A percentile compares a stretch with the other conserved stretches of the same genome.
phyloP scores from a whole-genome alignment of 2,113 vertebrate species.

The Myotis yumanensis region DNA sequence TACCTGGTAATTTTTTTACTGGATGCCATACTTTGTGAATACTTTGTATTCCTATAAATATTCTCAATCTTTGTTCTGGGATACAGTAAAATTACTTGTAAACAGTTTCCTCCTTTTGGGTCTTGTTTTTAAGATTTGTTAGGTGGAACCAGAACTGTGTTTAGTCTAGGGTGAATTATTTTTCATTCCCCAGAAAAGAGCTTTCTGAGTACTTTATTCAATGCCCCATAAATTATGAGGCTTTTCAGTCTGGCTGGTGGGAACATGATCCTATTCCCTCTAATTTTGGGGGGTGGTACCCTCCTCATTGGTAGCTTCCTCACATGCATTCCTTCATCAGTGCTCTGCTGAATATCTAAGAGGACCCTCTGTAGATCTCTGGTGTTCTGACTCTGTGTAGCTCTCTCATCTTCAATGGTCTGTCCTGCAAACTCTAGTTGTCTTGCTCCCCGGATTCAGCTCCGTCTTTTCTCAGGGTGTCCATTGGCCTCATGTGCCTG shows the following conservation, averaged over 20 bases:
- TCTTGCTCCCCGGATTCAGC: background rate
- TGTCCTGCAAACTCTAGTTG: background rate
- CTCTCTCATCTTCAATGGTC: background rate
- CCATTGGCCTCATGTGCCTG: background rate
- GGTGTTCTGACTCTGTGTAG: background rate
- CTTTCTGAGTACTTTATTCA: conserved; percentile 9
- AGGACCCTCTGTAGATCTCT: background rate
- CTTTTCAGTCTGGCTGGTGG: background rate
- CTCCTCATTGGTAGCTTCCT: background rate
- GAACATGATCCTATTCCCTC: background rate
- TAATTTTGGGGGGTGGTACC: background rate
- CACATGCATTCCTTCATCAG: background rate
- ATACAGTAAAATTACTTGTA: conserved; percentile 52
- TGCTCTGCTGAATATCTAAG: background rate
- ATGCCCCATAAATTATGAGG: background rate
- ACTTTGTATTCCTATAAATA: conserved; percentile 57
- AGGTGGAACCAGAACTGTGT: conserved; percentile 51
- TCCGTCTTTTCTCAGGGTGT: background rate
- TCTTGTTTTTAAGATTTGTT: conserved; percentile 63
- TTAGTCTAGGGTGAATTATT: conserved; percentile 68
- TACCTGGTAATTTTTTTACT: conserved; percentile 42
- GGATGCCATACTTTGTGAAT: conserved; percentile 8
- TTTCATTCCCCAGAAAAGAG: conserved; percentile 27
- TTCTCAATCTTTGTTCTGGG: conserved; percentile 60
- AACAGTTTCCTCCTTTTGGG: conserved; percentile 47